These are phyloP conservation scores for Hydrozoanthus gracilis DNA, from an alignment of 92 coral and sea anemone genomes.

Conservation along the genomic window DNA sequence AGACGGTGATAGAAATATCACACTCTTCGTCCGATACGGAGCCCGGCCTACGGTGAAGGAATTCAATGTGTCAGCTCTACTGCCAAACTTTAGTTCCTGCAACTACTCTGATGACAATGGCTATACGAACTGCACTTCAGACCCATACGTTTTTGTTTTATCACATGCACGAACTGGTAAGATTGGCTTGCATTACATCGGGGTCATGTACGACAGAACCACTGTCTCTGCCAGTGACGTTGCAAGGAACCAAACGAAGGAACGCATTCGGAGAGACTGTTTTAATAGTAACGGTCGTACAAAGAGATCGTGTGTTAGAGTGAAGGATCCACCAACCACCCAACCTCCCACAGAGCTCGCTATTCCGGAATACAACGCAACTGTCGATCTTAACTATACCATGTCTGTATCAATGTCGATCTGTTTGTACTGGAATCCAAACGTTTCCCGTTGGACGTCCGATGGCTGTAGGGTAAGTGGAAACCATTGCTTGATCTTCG, in stretches of 20 bases:
- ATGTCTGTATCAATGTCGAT: conserved; percentile 76
- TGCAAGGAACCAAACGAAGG: background rate
- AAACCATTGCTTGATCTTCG: too few species aligned
- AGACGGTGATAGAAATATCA: conserved; percentile 44
- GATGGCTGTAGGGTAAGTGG: conserved; percentile 79
- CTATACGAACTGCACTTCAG: conserved; percentile 66
- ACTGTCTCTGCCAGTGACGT: background rate
- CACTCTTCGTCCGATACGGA: conserved; percentile 71
- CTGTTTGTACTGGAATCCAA: conserved; percentile 78
- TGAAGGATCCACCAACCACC: conserved; percentile 88
- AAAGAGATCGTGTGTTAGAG: conserved; percentile 85
- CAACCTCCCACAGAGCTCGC: conserved; percentile 59
- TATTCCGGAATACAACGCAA: conserved; percentile 63
- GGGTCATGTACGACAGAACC: conserved; percentile 47
- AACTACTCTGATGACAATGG: conserved; percentile 34
- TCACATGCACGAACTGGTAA: conserved; percentile 73
- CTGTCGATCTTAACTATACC: conserved; percentile 79
- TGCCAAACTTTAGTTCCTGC: conserved; percentile 78
- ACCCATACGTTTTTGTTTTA: conserved; percentile 68
- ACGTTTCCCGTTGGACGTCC: conserved; percentile 72
- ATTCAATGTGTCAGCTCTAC: conserved; percentile 59
- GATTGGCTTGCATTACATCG: conserved; percentile 74
- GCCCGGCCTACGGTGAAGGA: conserved; percentile 67
- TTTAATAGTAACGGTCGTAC: conserved; percentile 61
- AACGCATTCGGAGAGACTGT: conserved; percentile 74